Evolutionary conservation across 2,797 vertebrate species (phyloP).

Genomic region (Chromobotia macracanthus): DNA sequence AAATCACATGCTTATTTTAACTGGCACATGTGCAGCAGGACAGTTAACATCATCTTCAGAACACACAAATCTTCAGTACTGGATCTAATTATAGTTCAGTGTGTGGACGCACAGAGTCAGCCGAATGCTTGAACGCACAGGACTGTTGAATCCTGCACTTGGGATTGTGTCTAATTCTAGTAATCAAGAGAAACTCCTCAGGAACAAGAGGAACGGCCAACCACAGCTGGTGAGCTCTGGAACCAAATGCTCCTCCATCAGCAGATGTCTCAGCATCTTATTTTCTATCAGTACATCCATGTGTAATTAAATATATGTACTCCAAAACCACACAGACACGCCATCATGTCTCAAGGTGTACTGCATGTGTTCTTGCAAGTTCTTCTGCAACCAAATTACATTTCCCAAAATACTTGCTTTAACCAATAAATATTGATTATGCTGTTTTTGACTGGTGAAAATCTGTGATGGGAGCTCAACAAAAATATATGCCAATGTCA

Average conservation of each 20-base stretch:
- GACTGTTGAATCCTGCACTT: constrained; percentile 6
- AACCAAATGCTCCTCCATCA: background rate
- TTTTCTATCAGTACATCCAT: background rate
- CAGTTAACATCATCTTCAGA: background rate
- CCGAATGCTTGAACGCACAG: constrained; percentile 13
- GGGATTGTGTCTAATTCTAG: background rate
- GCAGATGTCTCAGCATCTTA: background rate
- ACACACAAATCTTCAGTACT: background rate
- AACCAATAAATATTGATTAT: too few relatives aligned
- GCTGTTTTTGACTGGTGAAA: too few relatives aligned
- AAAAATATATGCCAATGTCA: too few relatives aligned
- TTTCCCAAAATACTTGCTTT: too few relatives aligned
- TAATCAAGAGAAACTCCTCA: background rate
- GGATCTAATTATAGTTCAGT: background rate
- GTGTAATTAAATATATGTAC: too few relatives aligned
- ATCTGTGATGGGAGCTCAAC: too few relatives aligned
- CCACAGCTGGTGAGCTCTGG: background rate
- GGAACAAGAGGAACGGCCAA: background rate
- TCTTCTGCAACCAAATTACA: too few relatives aligned
- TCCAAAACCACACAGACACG: too few relatives aligned
- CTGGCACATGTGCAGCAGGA: too few relatives aligned
- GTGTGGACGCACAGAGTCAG: background rate
- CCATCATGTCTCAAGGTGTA: too few relatives aligned
- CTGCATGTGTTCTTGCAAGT: too few relatives aligned
- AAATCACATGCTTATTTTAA: too few relatives aligned